Evolutionary conservation across 2,797 vertebrate species (phyloP).

Genomic region (Odontamblyopus lacepedii): DNA sequence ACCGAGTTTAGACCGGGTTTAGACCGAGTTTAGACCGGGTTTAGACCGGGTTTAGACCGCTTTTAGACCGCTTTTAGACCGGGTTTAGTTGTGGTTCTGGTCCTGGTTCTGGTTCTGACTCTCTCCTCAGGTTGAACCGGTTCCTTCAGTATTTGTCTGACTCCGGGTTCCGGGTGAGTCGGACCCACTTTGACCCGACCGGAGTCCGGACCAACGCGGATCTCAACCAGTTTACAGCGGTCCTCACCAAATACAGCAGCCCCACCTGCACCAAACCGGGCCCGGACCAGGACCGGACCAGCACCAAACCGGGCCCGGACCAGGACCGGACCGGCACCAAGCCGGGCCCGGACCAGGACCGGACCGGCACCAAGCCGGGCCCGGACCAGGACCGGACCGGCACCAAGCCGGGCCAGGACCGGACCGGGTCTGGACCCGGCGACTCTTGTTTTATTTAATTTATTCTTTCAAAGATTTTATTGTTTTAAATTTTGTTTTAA

Average conservation of each 20-base stretch:
- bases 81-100: no score
- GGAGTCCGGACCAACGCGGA: slow-evolving; percentile 91
- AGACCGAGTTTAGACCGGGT: no score
- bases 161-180: slow-evolving; percentile 92
- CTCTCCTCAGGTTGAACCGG: slow-evolving; percentile 86
- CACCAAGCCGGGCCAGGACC: not conserved
- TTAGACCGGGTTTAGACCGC: no score
- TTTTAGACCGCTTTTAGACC: no score
- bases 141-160: slow-evolving; percentile 91
- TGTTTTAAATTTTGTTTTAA: no score
- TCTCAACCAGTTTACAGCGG: slow-evolving; percentile 87
- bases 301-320: not conserved
- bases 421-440: no score
- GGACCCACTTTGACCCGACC: slow-evolving; percentile 97
- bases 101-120: not conserved
- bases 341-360: not conserved
- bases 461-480: no score
- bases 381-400: not conserved
- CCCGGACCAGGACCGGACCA: not conserved
- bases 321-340: not conserved
- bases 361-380: slow-evolving; percentile 44
- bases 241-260: slow-evolving; percentile 90
- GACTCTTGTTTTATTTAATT: not conserved
- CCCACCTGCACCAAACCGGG: slow-evolving; percentile 74
- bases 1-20: no score